These are phyloP conservation scores for Holocentrus rufus DNA, from an alignment of 2,797 vertebrate genomes.

Conservation along the genomic window DNA sequence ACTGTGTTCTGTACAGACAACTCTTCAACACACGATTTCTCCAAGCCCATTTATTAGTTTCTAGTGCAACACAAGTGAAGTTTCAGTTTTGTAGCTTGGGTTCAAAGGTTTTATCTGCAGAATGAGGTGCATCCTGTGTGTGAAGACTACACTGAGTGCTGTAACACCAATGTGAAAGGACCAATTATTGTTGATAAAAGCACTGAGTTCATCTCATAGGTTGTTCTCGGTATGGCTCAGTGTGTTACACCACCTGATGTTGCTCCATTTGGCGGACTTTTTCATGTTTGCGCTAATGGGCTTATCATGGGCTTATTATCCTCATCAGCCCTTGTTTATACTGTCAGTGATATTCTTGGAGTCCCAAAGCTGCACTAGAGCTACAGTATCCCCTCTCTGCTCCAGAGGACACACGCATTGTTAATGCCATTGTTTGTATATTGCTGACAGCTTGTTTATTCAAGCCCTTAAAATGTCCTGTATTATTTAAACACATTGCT, in stretches of 20 bases:
- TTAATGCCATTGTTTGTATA: conserved; percentile 16
- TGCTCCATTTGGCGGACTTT: neutral
- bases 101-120: no score
- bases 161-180: neutral
- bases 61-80: no score
- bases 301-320: conserved; percentile 43
- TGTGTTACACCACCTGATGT: conserved; percentile 21
- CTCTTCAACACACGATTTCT: no score
- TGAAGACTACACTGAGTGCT: no score
- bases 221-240: conserved; percentile 13
- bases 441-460: conserved; percentile 53
- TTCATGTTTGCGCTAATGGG: conserved; percentile 34
- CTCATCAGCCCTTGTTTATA: conserved; percentile 41
- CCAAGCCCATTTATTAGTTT: no score
- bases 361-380: conserved; percentile 35
- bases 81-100: no score
- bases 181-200: conserved; percentile 23
- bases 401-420: conserved; percentile 33
- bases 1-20: no score
- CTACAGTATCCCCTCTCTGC: conserved; percentile 19
- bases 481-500: conserved; percentile 23
- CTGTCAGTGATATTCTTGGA: conserved; percentile 49
- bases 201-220: neutral
- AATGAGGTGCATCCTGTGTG: no score
- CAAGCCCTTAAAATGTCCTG: conserved; percentile 11